A percentile compares a stretch with the other conserved stretches of the same genome.
Evolutionary conservation across 2,113 vertebrate species (phyloP).

Genomic region (Haplochromis vanheusdeni): DNA sequence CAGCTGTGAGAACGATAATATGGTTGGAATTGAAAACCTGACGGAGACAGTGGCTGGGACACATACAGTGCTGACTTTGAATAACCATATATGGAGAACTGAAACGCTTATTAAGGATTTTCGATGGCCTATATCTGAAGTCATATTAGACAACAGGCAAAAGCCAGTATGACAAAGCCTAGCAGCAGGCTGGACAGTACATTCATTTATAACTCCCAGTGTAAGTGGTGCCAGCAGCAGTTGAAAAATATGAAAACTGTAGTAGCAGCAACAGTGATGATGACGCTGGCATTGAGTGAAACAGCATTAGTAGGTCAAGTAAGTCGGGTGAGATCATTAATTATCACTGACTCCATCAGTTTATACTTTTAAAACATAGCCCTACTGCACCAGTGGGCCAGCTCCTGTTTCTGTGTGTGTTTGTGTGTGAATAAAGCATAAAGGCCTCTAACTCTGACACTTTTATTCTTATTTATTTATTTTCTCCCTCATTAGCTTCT

Average conservation of each 20-base stretch:
- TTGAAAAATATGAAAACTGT: neutral
- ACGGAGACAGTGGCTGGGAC: neutral
- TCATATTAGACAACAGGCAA: neutral
- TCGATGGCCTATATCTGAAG: neutral
- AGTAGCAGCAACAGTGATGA: neutral
- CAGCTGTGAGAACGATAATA: neutral
- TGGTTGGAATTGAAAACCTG: neutral
- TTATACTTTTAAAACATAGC: neutral
- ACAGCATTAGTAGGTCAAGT: neutral
- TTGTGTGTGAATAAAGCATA: neutral
- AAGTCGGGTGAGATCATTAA: neutral
- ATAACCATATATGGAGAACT: neutral
- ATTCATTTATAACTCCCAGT: neutral
- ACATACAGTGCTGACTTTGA: neutral
- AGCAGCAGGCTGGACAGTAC: neutral
- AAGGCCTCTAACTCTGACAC: neutral
- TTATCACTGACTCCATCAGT: neutral
- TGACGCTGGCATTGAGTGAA: neutral
- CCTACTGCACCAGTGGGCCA: neutral
- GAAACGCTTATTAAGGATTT: neutral
- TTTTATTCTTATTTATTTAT: neutral
- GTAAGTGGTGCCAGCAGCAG: neutral
- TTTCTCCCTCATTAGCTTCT: neutral
- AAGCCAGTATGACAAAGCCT: neutral
- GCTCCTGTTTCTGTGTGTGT: neutral